Evolutionary conservation across 1,140 invertebrate genomes (phyloP).

Genomic region (Penaeus japonicus): DNA sequence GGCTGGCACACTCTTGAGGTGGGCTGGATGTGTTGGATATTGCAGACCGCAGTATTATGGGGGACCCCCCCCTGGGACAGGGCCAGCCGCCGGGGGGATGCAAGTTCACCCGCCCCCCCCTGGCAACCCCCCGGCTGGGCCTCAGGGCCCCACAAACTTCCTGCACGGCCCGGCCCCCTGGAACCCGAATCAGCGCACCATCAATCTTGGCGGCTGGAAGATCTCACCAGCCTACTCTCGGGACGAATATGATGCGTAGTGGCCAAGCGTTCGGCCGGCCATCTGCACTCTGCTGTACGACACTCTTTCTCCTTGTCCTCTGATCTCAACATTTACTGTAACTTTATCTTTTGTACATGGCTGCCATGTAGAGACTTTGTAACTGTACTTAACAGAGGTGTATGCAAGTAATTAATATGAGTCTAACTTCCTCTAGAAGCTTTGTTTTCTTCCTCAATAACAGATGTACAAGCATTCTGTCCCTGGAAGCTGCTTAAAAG

Average conservation of each 20-base stretch:
- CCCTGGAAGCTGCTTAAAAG: conserved; percentile 11
- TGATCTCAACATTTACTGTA: conserved; percentile 30
- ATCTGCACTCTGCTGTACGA: conserved; percentile 40
- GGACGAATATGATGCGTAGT: conserved; percentile 56
- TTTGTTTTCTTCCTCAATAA: neutral
- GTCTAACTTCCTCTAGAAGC: neutral
- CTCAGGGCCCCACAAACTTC: conserved; percentile 53
- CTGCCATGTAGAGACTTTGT: conserved; percentile 43
- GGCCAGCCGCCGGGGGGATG: conserved; percentile 42
- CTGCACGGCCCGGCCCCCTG: conserved; percentile 47
- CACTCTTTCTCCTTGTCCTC: conserved; percentile 31
- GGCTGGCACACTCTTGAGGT: conserved; percentile 42
- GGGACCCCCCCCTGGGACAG: conserved; percentile 46
- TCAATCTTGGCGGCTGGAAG: conserved; percentile 56
- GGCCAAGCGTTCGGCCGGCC: conserved; percentile 33
- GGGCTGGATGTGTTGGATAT: conserved; percentile 52
- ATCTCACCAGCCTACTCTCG: conserved; percentile 52
- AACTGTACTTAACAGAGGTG: no score
- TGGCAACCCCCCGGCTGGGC: conserved; percentile 48
- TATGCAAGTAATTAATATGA: no score
- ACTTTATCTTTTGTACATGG: conserved; percentile 37
- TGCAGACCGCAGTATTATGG: conserved; percentile 54
- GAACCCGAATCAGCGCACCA: conserved; percentile 51
- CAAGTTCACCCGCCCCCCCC: conserved; percentile 49
- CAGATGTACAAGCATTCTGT: conserved; percentile 1